These are phyloP conservation scores for Rachycentron canadum DNA, from an alignment of 2,797 vertebrate genomes.

Conservation along the genomic window DNA sequence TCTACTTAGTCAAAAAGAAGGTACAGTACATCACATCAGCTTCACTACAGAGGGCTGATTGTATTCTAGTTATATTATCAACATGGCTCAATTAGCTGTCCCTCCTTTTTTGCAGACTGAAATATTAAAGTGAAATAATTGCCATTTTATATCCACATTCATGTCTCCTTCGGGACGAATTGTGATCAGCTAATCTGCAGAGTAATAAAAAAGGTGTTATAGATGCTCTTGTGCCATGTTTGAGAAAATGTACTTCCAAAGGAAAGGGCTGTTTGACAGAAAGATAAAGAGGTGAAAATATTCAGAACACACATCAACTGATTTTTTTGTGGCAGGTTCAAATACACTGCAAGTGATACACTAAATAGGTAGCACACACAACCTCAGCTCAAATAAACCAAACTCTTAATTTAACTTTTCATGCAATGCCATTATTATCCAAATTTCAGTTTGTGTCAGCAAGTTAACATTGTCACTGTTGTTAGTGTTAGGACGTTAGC, in stretches of 20 bases:
- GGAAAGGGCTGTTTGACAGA: no score
- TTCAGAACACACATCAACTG: no score
- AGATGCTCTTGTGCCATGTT: no score
- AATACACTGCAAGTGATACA: no score
- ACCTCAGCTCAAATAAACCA: no score
- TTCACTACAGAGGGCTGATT: not conserved
- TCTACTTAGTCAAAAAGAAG: conserved; percentile 1
- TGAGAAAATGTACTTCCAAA: no score
- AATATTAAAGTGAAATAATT: not conserved
- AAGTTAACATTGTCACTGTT: not conserved
- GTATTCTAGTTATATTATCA: not conserved
- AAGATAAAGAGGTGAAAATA: no score
- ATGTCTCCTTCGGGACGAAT: not conserved
- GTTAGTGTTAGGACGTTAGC: no score
- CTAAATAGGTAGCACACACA: no score
- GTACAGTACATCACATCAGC: not conserved
- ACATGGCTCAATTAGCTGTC: not conserved
- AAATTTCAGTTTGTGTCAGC: not conserved
- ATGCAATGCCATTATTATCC: not conserved
- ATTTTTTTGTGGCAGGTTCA: no score
- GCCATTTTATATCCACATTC: not conserved
- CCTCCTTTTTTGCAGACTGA: not conserved
- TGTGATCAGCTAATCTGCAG: not conserved
- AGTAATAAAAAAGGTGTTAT: no score
- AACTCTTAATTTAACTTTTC: not conserved